Evolutionary conservation across 2,888 invertebrate species (phyloP), one percentile per base, ranked within the genome.

Genomic region (Apamea monoglypha): DNA sequence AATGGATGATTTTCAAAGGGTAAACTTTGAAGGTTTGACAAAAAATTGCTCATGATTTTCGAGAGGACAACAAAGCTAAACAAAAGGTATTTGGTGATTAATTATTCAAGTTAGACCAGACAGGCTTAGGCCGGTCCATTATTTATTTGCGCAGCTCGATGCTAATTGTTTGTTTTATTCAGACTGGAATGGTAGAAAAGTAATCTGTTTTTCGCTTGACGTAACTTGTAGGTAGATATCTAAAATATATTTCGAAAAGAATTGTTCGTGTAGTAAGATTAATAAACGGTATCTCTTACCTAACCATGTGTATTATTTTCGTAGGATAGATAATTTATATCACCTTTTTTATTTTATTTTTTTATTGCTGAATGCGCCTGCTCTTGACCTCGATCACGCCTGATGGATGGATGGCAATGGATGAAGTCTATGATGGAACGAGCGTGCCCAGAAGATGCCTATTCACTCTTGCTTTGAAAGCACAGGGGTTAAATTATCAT

Each of bases 11-110:
- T 90, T 88, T 83, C 84, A 89, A 89, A 85, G 72, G 68, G 69
- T 61, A 40, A 64, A 71, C 71, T 84, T 82, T 78, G 81, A 85
- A 75, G 77, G 79, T 36, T 81, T 72, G 59, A 68, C 71, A 82
- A 90, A 85, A 88, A 88, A 81, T 74, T 53, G 66, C 47, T 82
- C 71, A 71, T 78, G 83, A 89, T 88, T 89, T 89, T 84, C 75
- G 72, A 70, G 80, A 74, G 76, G 63, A 86, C 83, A 76, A 81
- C 81, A 44, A 61, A 79, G 80, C 78, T 81, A 50, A 81, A 86
- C 78, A 76, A 85, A 88, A 85, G 81, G 78, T 84, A 81, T 74
- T 81, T 68, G 32, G 53, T 89, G 84, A 88, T 89, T 89, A 86
- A 88, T 88, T 85, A 83, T 84, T 88, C 66, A 76, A 87, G 78